Base-by-base conservation (phyloP, 1,140 invertebrate genomes). In the Zaprionus inermis region DNA sequence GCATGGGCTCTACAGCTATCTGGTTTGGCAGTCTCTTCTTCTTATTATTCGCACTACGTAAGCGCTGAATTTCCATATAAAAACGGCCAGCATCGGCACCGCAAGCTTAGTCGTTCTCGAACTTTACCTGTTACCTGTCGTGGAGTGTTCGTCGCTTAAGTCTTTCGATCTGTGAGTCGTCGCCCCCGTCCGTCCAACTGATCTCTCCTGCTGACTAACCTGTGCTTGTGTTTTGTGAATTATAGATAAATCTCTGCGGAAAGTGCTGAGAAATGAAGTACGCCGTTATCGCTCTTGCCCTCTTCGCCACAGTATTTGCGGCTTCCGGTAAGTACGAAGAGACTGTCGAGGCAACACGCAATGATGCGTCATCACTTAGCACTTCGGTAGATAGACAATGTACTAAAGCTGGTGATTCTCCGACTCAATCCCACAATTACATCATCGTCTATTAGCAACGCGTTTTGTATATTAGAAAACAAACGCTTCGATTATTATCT, bases 31-130 rank as follows among this genome's bases (percentile, higher is more conserved):
- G 76, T 51, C 28, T 58, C 67, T 67, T 71, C 81, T 51, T 63
- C 54, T 56, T 44, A 30, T 81, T 83, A 78, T 76, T 85, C 52
- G 73, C 72, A 77, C 76, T 68, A 79, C 83, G 82, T 86, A 79
- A 86, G 76, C 79, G 54, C 63, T 30, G 73, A 88, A 86, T 86
- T 86, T 86, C 83, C 83, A 88, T 86, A 86, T 86, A 86, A 78
- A 86, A 88, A 79, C 73, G 52, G 24, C 14, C 64, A 41, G 16
- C 60, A 64, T 18, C 60, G 70, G 34, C 76, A 36, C 14, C 67
- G 76, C 66, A 69, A 77, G 79, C 61, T 86, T 86, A 86, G 82
- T 86, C 76, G 69, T 52, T 86, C 88, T 86, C 24, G 66, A 77
- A 65, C 76, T 74, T 77, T 68, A 54, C 64, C 63, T 70, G 79